phyloP scores from a whole-genome alignment of 23 tunicate species.

The Phallusia fumigata region DNA sequence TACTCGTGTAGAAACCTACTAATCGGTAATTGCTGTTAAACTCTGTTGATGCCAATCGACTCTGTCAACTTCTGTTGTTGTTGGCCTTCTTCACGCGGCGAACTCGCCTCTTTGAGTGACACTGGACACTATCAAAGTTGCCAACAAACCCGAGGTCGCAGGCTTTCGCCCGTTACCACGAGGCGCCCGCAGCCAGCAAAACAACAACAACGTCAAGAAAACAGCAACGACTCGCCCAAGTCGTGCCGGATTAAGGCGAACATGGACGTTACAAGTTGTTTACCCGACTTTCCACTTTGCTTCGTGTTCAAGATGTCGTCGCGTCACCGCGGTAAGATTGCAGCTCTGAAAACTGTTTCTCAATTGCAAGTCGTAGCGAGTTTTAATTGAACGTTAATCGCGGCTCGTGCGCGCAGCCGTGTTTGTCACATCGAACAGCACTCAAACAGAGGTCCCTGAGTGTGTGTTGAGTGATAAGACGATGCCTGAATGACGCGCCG shows the following conservation, averaged over 20 bases:
- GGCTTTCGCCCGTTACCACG: neutral
- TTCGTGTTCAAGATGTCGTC: constrained; percentile 35
- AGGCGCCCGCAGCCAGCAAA: neutral
- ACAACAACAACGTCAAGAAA: neutral
- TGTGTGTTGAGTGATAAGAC: no score
- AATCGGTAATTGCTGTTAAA: neutral
- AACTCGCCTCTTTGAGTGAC: neutral
- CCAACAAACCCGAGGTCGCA: neutral
- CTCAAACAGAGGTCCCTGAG: no score
- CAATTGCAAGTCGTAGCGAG: neutral
- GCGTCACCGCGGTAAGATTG: constrained; percentile 51
- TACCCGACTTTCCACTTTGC: constrained; percentile 59
- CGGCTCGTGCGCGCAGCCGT: neutral
- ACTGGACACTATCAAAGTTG: neutral
- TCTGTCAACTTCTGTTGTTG: neutral
- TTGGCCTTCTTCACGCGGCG: neutral
- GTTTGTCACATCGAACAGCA: neutral
- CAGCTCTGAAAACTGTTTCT: neutral
- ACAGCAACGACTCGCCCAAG: neutral
- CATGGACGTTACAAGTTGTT: constrained; percentile 50
- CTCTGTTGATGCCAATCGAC: constrained; percentile 1
- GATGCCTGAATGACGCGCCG: neutral
- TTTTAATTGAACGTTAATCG: neutral
- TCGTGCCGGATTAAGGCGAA: neutral
- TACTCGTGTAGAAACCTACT: neutral